Conservation (phyloP, 2,797 vertebrate genomes). For the Tokudaia muenninki region DNA sequence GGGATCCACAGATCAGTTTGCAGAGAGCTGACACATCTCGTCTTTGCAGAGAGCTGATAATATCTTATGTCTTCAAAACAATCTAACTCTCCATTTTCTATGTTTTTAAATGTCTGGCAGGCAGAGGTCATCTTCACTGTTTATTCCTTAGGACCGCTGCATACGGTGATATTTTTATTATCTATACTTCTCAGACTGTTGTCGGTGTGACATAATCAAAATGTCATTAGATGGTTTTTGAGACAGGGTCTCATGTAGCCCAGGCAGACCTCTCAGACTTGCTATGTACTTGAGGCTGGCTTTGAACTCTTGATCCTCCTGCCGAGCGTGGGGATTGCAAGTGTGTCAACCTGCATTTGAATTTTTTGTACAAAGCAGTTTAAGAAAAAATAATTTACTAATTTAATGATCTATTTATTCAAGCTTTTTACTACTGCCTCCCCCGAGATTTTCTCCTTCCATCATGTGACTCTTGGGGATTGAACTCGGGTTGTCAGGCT, state of each 20-base stretch:
- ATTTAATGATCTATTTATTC: too few relatives aligned
- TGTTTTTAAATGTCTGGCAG: background rate
- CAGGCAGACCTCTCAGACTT: background rate
- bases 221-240: background rate
- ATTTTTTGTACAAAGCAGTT: background rate
- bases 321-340: too few relatives aligned
- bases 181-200: background rate
- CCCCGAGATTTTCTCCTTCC: background rate
- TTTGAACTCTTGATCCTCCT: background rate
- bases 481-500: background rate
- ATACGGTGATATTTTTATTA: background rate
- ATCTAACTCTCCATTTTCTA: background rate
- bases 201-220: background rate
- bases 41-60: background rate
- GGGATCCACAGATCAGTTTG: background rate
- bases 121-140: background rate
- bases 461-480: background rate
- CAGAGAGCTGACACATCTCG: background rate
- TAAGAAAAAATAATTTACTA: background rate
- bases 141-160: background rate
- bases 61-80: background rate
- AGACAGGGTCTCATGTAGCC: background rate
- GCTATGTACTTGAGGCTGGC: background rate
- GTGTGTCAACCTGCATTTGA: background rate
- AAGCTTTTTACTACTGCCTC: background rate